Percentiles rank a stretch among this genome's conserved stretches.
These are phyloP conservation scores for Squalus acanthias DNA, from an alignment of 2,797 vertebrate genomes.

Conservation along the genomic window DNA sequence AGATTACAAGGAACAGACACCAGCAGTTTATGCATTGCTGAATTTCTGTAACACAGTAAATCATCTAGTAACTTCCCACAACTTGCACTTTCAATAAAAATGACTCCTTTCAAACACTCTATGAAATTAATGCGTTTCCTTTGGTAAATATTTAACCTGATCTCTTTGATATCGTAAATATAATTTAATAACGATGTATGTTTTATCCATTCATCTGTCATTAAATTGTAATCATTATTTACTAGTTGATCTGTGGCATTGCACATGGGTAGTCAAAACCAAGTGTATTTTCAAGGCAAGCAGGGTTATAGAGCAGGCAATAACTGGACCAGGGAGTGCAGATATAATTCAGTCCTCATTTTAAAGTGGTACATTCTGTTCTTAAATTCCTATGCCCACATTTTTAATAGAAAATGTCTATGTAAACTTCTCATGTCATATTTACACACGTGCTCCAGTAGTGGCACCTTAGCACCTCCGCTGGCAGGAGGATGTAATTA, in stretches of 20 bases:
- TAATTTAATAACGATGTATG: not conserved
- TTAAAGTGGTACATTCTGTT: not conserved
- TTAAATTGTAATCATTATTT: not conserved
- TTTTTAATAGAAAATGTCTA: not conserved
- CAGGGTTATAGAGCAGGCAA: not conserved
- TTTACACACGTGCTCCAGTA: not conserved
- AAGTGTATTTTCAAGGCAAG: not conserved
- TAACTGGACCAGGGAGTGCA: not conserved
- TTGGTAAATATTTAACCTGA: not conserved
- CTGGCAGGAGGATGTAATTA: not conserved
- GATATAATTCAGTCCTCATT: not conserved
- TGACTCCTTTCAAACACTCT: not conserved
- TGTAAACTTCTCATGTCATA: not conserved
- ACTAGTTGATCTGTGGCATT: not conserved
- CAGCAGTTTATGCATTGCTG: not conserved
- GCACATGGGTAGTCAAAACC: not conserved
- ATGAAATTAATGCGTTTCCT: not conserved
- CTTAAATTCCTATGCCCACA: not conserved
- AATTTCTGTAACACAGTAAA: not conserved
- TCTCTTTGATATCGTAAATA: not conserved
- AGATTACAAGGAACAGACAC: not conserved
- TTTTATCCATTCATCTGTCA: not conserved
- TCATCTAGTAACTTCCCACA: not conserved
- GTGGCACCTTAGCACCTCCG: not conserved
- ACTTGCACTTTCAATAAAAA: not conserved